Base-by-base conservation (phyloP, 2,888 invertebrate genomes). In the Thelaira solivaga region DNA sequence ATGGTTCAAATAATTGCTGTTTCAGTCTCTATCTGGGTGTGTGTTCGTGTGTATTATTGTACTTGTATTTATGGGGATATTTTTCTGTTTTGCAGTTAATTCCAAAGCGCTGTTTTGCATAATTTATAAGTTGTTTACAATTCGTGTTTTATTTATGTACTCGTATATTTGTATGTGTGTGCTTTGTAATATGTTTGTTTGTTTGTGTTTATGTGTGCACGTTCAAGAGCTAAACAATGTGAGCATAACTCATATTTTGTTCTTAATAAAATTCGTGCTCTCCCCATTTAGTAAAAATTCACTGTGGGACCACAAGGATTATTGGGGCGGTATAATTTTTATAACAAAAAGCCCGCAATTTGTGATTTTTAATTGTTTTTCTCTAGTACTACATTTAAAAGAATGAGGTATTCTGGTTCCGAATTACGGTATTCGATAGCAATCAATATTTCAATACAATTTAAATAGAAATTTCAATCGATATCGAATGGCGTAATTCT, bases 81-180 rank as follows among this genome's bases (percentile, higher is more conserved):
- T 8, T 41, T 62, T 65, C 55, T 62, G 22, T 62, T 72, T 20
- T 18, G 36, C 34, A 62, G 72, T 72, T 72, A 72, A 76, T 72
- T 72, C 62, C 55, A 72, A 76, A 67, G 76, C 55, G 72, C 67
- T 76, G 29, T 61, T 67, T 72, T 72, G 72, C 76, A 72, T 76
- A 76, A 76, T 76, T 76, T 72, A 76, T 76, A 76, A 76, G 61
- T 49, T 76, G 61, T 76, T 72, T 76, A 62, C 72, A 76, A 31
- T 55, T 72, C 16, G 18, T 16, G 20, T 45, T 8, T n/a, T n/a
- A n/a, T 76, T 59, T 69, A 65, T 76, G 69, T 69, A 75, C 69
- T 49, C 6, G 4, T n/a, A 13, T 13, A 61, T 45, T 22, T 13
- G 20, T 20, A 20, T 31, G 20, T 13, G n/a, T 34, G 13, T 4